Evolutionary conservation across 2,113 vertebrate species (phyloP).

Genomic region (Menidia beryllina): DNA sequence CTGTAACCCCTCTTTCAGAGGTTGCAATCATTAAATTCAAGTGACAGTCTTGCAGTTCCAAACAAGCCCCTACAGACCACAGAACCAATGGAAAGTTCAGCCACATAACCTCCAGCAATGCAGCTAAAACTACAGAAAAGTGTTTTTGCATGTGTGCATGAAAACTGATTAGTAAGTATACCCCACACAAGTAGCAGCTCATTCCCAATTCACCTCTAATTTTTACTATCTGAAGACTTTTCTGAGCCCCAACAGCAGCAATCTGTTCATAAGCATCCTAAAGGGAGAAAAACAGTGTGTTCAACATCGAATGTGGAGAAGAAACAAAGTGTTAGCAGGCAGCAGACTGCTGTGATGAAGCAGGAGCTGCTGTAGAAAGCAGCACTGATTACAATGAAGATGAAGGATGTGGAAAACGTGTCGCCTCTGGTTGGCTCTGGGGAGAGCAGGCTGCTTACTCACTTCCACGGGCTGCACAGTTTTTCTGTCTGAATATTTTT

Average conservation of each 20-base stretch:
- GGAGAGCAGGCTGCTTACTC: constrained; percentile 36
- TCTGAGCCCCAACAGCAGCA: neutral
- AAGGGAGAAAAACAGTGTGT: neutral
- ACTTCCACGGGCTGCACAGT: constrained; percentile 17
- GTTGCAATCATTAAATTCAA: no score
- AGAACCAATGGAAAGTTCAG: no score
- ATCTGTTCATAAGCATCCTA: neutral
- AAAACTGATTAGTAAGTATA: no score
- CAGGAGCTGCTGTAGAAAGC: constrained; percentile 40
- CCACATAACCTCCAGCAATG: neutral
- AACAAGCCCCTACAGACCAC: no score
- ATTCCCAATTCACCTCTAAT: no score
- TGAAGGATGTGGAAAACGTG: constrained; percentile 23
- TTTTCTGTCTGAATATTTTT: constrained; percentile 26
- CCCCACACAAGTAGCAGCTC: neutral
- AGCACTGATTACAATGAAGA: constrained; percentile 36
- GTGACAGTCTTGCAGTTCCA: neutral
- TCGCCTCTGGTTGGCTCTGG: constrained; percentile 41
- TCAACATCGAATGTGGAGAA: neutral
- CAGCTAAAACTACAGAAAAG: neutral
- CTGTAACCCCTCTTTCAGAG: no score
- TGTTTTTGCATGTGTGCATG: no score
- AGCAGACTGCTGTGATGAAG: neutral
- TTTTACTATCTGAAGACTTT: neutral
- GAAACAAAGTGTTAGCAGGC: neutral